A percentile compares a stretch with the other conserved stretches of the same genome.
phyloP scores from a whole-genome alignment of 2,113 vertebrate genomes.

The Paradoxurus hermaphroditus region DNA sequence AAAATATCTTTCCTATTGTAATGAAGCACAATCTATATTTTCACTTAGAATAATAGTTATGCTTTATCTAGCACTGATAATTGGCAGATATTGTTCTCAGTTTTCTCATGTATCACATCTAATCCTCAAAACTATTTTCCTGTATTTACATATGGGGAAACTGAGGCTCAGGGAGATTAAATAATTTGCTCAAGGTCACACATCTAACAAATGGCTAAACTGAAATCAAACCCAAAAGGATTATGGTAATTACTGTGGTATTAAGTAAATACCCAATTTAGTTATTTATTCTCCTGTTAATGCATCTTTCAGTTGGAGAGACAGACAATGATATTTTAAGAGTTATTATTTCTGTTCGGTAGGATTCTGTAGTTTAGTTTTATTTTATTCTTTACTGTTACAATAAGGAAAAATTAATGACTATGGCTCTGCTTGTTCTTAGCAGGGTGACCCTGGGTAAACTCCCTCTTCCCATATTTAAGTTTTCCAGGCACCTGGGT shows the following conservation, averaged over 20 bases:
- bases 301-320: neutral
- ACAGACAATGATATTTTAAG: neutral
- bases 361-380: neutral
- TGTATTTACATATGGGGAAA: neutral
- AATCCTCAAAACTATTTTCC: neutral
- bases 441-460: neutral
- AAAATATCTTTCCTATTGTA: neutral
- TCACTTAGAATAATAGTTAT: neutral
- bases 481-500: neutral
- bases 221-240: neutral
- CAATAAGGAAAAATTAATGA: neutral
- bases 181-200: neutral
- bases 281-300: neutral
- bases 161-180: neutral
- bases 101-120: neutral
- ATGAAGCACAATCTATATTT: neutral
- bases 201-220: neutral
- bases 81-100: neutral
- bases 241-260: neutral
- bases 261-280: neutral
- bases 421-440: neutral
- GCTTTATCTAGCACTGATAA: neutral
- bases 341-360: neutral
- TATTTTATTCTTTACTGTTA: conserved; percentile 12
- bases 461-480: neutral